Base-by-base conservation (phyloP, 1,140 invertebrate genomes). In the Psilanteris sp. region DNA sequence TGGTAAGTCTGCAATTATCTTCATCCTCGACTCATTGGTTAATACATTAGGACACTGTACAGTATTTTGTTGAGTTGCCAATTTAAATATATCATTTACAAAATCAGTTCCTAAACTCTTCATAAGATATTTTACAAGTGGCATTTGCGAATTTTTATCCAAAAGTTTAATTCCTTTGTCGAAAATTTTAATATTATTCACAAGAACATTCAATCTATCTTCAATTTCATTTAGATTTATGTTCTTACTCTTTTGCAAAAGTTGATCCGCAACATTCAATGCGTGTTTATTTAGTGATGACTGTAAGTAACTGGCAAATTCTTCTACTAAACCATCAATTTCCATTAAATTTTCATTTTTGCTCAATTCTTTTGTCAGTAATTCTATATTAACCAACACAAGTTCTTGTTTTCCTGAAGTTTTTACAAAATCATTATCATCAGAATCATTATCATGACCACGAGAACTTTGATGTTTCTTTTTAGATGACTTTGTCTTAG, bases 401-500 rank as follows among this genome's bases (percentile, higher is more conserved):
- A 94, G 75, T 84, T 90, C 82, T 85, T 87, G 10, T 81, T 83
- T 77, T 75, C 75, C 44, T 50, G 73, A 61, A 37, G 77, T 20
- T 27, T 77, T 50, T 15, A 39, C 68, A 5, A 43, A 52, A 8
- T 78, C 50, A 5, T 91, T 90, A 34, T 92, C 90, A 52, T 94
- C 92, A 20, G 91, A 92, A 77, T 93, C 92, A 24, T 89, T 90
- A 52, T 91, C 90, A 20, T 88, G 81, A 80, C 88, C 87, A 85
- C 87, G 90, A 16, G 57, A 64, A 27, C 36, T 89, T 59, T 88
- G 90, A 68, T 89, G 87, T 22, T 89, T 90, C 80, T 95, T 95
- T 80, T 99, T 99, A 0, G 94, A 94, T 3, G 96, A 94, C 86
- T 97, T 98, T 0, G 95, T 98, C 89, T 98, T 98, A 0, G 96